Percentiles rank a stretch among this genome's conserved stretches.
phyloP scores from a whole-genome alignment of 2,797 vertebrate species.

The Poeciliopsis turneri region DNA sequence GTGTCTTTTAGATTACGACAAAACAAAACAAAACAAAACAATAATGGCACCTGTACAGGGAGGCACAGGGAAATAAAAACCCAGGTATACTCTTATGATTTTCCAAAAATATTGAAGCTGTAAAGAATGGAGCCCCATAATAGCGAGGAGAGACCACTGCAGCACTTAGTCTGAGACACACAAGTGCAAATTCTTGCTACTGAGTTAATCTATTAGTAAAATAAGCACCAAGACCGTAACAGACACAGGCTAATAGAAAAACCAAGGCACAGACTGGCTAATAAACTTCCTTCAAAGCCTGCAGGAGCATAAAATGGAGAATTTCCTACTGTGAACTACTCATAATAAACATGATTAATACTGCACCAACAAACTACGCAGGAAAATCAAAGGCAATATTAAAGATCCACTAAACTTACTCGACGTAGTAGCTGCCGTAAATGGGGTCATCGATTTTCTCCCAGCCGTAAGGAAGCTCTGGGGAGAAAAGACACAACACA shows the following conservation, averaged over 20 bases:
- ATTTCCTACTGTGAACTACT: conserved; percentile 33
- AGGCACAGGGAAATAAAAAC: neutral
- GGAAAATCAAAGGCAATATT: conserved; percentile 65
- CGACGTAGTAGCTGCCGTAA: conserved; percentile 99
- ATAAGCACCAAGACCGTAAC: conserved; percentile 1
- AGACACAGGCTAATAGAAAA: conserved; percentile 27
- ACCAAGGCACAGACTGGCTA: conserved; percentile 16
- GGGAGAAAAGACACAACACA: conserved; percentile 25
- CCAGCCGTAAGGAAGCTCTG: conserved; percentile 99
- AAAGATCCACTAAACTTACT: conserved; percentile 90
- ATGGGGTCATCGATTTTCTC: conserved; percentile 99
- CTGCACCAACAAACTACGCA: conserved; percentile 39
- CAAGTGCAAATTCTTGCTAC: neutral
- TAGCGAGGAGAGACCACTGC: conserved; percentile 34
- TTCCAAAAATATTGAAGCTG: conserved; percentile 61
- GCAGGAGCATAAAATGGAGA: conserved; percentile 28
- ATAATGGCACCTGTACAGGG: neutral
- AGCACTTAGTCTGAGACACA: conserved; percentile 13
- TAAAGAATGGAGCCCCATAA: conserved; percentile 40
- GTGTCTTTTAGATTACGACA: conserved; percentile 32
- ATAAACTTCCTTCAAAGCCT: conserved; percentile 39
- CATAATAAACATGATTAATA: conserved; percentile 67
- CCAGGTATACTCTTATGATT: conserved; percentile 29
- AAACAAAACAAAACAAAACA: conserved; percentile 16
- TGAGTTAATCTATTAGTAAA: conserved; percentile 30